Evolutionary conservation across 1,140 invertebrate species (phyloP).

Genomic region (Neelides sp.): DNA sequence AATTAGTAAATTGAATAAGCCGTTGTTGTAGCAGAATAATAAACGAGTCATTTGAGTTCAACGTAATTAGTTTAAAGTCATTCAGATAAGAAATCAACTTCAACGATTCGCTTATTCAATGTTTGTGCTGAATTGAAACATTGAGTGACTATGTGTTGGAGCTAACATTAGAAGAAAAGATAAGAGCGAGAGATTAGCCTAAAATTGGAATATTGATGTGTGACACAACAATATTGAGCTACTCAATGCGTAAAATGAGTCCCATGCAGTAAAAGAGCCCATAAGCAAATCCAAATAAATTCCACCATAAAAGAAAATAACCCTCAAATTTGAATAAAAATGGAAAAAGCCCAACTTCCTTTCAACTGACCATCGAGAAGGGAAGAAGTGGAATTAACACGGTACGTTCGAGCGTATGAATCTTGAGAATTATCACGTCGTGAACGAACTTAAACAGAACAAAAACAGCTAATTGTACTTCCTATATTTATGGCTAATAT

Average conservation of each 20-base stretch:
- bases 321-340: conserved; percentile 3
- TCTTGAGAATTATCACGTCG: conserved; percentile 29
- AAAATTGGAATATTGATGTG: not conserved
- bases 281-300: not conserved
- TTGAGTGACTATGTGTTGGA: no score
- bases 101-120: no score
- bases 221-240: no score
- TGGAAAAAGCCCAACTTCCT: not conserved
- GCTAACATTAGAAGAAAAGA: conserved; percentile 1
- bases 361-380: conserved; percentile 28
- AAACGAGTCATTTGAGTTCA: no score
- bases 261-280: not conserved
- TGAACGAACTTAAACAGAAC: conserved; percentile 20
- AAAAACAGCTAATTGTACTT: not conserved
- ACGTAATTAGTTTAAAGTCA: no score
- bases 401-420: conserved; percentile 17
- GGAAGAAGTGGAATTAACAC: conserved; percentile 29
- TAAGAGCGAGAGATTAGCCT: not conserved
- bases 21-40: no score
- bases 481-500: no score
- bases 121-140: no score
- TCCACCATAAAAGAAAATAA: not conserved
- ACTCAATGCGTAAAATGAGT: no score
- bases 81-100: no score
- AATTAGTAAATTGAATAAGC: no score